phyloP scores from a whole-genome alignment of 2,797 vertebrate genomes.

The Erethizon dorsatum region DNA sequence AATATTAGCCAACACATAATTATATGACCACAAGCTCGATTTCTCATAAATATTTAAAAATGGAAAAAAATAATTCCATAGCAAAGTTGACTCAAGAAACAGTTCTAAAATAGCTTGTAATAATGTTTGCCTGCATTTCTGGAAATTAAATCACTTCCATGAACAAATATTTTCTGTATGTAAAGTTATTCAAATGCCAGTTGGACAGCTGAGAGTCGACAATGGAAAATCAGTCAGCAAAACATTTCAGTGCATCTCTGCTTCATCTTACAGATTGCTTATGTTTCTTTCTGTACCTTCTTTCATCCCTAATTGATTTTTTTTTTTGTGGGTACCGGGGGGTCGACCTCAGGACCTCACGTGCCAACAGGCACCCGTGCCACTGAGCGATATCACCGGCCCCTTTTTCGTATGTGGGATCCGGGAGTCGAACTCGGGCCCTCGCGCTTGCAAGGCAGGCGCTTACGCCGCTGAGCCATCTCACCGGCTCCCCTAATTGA shows the following conservation, averaged over 20 bases:
- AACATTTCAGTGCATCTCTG: background rate
- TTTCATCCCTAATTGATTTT: background rate
- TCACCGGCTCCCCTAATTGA: constrained; percentile 1
- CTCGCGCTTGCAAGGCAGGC: too few relatives aligned
- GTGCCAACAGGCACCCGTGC: too few relatives aligned
- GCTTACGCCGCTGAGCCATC: too few relatives aligned
- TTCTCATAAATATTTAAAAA: constrained; percentile 80
- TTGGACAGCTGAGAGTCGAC: background rate
- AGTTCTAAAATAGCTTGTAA: constrained; percentile 76
- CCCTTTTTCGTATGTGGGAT: too few relatives aligned
- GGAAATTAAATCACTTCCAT: constrained; percentile 55
- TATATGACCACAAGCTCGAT: constrained; percentile 83
- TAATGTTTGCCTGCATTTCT: constrained; percentile 82
- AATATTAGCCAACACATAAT: constrained; percentile 77
- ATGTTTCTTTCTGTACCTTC: background rate
- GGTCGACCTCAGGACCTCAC: too few relatives aligned
- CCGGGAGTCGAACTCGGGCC: too few relatives aligned
- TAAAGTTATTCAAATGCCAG: background rate
- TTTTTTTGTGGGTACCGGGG: too few relatives aligned
- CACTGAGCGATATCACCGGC: too few relatives aligned
- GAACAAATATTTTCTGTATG: constrained; percentile 37
- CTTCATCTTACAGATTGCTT: background rate
- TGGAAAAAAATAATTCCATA: constrained; percentile 79
- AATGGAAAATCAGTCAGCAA: background rate
- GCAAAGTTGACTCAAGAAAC: constrained; percentile 85